Conservation (phyloP, 2,888 invertebrate genomes). For the Mylabris sibirica region DNA sequence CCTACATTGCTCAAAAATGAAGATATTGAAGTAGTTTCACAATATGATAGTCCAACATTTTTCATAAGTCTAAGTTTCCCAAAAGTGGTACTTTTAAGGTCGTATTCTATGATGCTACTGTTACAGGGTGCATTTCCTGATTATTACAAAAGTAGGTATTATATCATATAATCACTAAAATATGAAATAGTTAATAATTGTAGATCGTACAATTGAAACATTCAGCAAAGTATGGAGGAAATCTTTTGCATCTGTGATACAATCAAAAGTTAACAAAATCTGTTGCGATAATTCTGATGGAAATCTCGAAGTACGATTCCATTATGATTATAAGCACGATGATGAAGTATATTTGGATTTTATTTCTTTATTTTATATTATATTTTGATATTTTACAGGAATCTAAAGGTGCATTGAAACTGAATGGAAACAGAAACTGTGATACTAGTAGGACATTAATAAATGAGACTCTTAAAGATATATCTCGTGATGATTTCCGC, state of each 20-base stretch:
- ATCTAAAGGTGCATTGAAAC: constrained; percentile 60
- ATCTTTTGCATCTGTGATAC: constrained; percentile 61
- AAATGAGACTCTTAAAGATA: constrained; percentile 64
- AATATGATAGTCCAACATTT: constrained; percentile 73
- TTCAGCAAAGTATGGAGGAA: constrained; percentile 33
- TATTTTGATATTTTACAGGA: neutral
- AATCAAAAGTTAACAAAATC: constrained; percentile 54
- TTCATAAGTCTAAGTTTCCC: constrained; percentile 78
- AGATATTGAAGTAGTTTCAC: constrained; percentile 61
- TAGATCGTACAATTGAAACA: constrained; percentile 33
- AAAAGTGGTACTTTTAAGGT: constrained; percentile 71
- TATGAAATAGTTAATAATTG: constrained; percentile 54
- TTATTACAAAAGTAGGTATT: constrained; percentile 55
- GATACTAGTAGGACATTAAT: constrained; percentile 72
- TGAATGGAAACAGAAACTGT: constrained; percentile 54
- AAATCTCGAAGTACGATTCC: constrained; percentile 22
- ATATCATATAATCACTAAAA: constrained; percentile 23
- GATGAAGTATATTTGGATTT: constrained; percentile 49
- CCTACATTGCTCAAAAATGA: constrained; percentile 64
- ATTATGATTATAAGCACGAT: constrained; percentile 37
- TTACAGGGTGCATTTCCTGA: constrained; percentile 66
- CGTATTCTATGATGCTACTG: constrained; percentile 69
- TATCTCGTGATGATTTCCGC: constrained; percentile 63
- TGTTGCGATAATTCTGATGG: constrained; percentile 1
- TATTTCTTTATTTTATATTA: neutral